Conservation (phyloP, 2,797 vertebrate species). For the Darevskia mixta region DNA sequence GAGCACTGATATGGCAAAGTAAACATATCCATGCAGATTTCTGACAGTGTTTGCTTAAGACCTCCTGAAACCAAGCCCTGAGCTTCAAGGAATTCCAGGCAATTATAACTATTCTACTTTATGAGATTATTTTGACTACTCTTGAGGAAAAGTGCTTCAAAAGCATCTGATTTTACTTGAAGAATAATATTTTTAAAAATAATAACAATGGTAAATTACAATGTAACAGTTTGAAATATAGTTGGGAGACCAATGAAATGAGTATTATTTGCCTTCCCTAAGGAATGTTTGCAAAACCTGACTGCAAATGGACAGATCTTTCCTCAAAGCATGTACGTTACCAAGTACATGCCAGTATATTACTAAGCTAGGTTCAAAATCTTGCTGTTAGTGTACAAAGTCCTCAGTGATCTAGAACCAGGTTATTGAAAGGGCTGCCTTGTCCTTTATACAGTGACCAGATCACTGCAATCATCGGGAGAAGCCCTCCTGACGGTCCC, state of each 20-base stretch:
- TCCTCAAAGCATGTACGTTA: not conserved
- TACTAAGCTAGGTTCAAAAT: too few species aligned
- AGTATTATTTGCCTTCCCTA: conserved; percentile 26
- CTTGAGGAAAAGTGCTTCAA: conserved; percentile 64
- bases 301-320: not conserved
- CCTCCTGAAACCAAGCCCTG: conserved; percentile 78
- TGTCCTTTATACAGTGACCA: too few species aligned
- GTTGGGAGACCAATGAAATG: conserved; percentile 40
- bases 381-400: too few species aligned
- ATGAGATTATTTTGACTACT: conserved; percentile 77
- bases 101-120: conserved; percentile 74
- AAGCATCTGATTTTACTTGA: conserved; percentile 59
- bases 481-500: too few species aligned
- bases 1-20: conserved; percentile 78
- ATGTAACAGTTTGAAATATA: conserved; percentile 48
- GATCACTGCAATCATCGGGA: too few species aligned
- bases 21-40: conserved; percentile 76
- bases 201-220: conserved; percentile 31
- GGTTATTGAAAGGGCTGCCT: too few species aligned
- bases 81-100: conserved; percentile 82
- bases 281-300: conserved; percentile 42
- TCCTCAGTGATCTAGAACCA: too few species aligned
- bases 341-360: too few species aligned
- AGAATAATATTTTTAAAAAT: conserved; percentile 27
- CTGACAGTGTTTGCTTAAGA: conserved; percentile 82